Evolutionary conservation across 1,140 invertebrate species (phyloP), one percentile per base, ranked within the genome.

Genomic region (Holcopasites calliopsidis): DNA sequence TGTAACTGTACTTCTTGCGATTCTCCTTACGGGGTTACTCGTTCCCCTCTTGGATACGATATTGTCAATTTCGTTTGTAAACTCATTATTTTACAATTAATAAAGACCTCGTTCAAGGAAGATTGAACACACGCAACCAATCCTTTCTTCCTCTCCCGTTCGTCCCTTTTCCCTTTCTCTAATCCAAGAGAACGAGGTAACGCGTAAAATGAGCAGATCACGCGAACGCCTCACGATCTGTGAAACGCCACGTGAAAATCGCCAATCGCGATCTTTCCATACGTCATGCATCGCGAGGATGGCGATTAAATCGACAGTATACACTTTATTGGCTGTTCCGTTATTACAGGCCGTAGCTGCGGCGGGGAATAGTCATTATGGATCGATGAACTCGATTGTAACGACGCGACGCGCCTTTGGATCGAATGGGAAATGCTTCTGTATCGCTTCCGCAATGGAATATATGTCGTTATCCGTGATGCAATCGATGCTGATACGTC

Each of bases 351-450:
- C 31, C 21, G 31, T 60, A 49, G 23, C 6, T 47, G 58, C 21
- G 49, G n/a, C n/a, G 52, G 49, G 52, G 47, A 68, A 79, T 71
- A 62, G 64, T 77, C 66, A 79, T 79, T 78, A 70, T n/a, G 68
- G 68, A 80, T 78, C 78, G 78, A 80, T 78, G 76, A 73, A 80
- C 66, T 70, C 75, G 52, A 79, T 79, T 72, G 66, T 57, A 64
- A 72, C 42, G 60, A 13, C 42, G 42, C 42, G n/a, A 35, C 55
- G 31, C 58, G 35, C 16, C 65, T 40, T 49, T 40, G 26, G 31
- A 76, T 62, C 40, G 49, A 8, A 28, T 31, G 31, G 52, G 35
- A 64, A 79, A 71, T 28, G 38, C 57, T 54, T 31, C 47, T 42
- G 33, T 64, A 8, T 23, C 23, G 58, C 50, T 11, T 42, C 4